A percentile compares a stretch with the other conserved stretches of the same genome.
Evolutionary conservation across 2,888 invertebrate species (phyloP).

Genomic region (Cheilosia impressa): DNA sequence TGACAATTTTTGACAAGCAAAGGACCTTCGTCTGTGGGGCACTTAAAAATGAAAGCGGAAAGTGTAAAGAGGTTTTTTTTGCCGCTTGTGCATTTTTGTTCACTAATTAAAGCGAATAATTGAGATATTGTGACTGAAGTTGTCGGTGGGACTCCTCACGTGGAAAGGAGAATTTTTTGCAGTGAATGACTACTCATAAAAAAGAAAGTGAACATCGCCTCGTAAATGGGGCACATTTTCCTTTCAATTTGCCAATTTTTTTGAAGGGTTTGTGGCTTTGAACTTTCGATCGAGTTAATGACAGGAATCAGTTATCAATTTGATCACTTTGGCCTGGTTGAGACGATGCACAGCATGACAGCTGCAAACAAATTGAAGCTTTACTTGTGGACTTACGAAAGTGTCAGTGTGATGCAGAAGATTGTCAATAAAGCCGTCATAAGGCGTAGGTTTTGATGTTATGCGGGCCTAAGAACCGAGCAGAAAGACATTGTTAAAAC

Average conservation of each 20-base stretch:
- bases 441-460: too few species aligned
- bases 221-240: neutral
- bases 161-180: neutral
- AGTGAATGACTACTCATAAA: neutral
- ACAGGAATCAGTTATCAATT: neutral
- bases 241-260: slow-evolving; percentile 5
- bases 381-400: too few species aligned
- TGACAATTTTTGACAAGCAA: slow-evolving; percentile 31
- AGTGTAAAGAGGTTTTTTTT: neutral
- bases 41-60: slow-evolving; percentile 43
- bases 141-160: neutral
- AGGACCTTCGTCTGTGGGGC: neutral
- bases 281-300: neutral
- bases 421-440: too few species aligned
- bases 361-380: too few species aligned
- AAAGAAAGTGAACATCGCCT: neutral
- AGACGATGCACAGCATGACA: too few species aligned
- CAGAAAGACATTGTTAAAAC: too few species aligned
- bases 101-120: slow-evolving; percentile 35
- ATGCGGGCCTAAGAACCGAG: too few species aligned
- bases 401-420: too few species aligned
- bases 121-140: slow-evolving; percentile 31
- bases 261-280: neutral
- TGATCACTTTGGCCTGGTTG: too few species aligned
- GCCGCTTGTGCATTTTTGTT: neutral